phyloP scores from a whole-genome alignment of 1,140 invertebrate species.

The Eciton burchellii region DNA sequence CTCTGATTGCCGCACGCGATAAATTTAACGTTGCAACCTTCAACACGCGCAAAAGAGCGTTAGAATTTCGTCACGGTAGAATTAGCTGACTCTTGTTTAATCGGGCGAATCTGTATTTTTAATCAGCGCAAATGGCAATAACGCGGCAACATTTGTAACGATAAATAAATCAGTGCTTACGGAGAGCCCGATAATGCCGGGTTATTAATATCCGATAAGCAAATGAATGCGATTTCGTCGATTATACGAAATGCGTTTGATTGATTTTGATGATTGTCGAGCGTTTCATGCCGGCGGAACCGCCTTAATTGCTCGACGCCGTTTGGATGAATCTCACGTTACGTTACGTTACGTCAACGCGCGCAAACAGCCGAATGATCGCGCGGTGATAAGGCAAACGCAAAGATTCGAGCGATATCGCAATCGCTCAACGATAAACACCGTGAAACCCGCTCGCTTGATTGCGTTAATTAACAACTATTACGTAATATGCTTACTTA shows the following conservation, averaged over 20 bases:
- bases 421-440: conserved; percentile 7
- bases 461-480: background rate
- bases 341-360: background rate
- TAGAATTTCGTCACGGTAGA: no score
- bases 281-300: conserved; percentile 18
- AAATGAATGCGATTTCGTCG: background rate
- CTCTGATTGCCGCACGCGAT: background rate
- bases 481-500: conserved; percentile 2
- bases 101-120: background rate
- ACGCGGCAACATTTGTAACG: background rate
- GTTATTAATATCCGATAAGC: background rate
- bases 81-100: no score
- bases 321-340: conserved; percentile 21
- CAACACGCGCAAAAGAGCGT: background rate
- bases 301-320: conserved; percentile 6
- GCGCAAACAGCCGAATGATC: background rate
- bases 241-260: no score
- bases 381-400: background rate
- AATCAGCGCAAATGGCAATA: background rate
- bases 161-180: conserved; percentile 9
- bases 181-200: background rate
- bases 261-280: conserved; percentile 37
- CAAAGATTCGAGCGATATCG: background rate
- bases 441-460: background rate
- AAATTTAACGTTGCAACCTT: background rate